phyloP scores from a whole-genome alignment of 2,888 invertebrate genomes.

The Brachypterus glaber region DNA sequence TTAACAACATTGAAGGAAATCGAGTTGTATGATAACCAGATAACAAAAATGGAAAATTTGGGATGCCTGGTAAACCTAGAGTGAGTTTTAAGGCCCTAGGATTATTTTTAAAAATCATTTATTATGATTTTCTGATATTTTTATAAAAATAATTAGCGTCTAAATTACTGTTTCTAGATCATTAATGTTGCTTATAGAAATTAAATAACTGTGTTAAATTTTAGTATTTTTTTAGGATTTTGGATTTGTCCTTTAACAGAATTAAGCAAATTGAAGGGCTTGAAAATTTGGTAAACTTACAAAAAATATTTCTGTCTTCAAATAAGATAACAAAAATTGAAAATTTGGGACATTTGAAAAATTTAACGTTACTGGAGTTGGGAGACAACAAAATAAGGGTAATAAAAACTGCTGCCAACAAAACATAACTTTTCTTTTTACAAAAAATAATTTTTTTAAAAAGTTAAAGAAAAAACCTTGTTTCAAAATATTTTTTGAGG shows the following conservation, averaged over 20 bases:
- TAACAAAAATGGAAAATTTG: constrained; percentile 84
- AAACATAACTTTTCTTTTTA: too few species aligned
- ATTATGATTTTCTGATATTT: background rate
- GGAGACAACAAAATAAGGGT: constrained; percentile 91
- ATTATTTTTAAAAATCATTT: background rate
- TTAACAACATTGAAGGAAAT: constrained; percentile 73
- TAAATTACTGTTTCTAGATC: constrained; percentile 5
- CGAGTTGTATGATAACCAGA: constrained; percentile 96
- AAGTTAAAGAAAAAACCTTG: too few species aligned
- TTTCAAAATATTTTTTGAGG: too few species aligned
- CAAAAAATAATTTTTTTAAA: too few species aligned
- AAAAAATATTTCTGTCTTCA: constrained; percentile 79
- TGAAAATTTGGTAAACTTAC: constrained; percentile 60
- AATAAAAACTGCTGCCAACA: constrained; percentile 26
- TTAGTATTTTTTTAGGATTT: constrained; percentile 50
- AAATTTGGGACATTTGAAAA: constrained; percentile 70
- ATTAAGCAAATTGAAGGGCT: constrained; percentile 79
- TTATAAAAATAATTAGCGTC: constrained; percentile 1
- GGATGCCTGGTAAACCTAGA: constrained; percentile 78
- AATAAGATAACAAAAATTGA: constrained; percentile 84
- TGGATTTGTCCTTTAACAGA: constrained; percentile 95
- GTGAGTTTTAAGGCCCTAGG: constrained; percentile 46
- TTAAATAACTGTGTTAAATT: constrained; percentile 6
- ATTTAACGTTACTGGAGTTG: constrained; percentile 78
- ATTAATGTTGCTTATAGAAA: background rate